Base-by-base conservation (phyloP, 2,888 invertebrate genomes). In the Rhingia rostrata region DNA sequence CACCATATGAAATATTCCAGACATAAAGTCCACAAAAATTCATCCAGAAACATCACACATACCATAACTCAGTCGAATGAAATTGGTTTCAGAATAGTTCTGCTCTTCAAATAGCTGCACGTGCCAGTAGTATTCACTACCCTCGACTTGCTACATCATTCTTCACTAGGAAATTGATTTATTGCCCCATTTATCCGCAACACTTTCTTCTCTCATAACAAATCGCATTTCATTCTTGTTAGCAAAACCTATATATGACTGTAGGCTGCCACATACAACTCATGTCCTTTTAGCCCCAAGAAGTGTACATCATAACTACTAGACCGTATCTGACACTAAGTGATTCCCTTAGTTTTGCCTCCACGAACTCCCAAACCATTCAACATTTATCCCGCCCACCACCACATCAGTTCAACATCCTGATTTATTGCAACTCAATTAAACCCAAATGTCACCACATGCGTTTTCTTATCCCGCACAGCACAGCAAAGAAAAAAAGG, bases 401-500 rank as follows among this genome's bases (percentile, higher is more conserved):
- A 32, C 22, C 22, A 22, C 2, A 22, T 22, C 22, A 22, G 30
- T 30, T 14, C 67, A 7, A 47, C 69, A 67, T 61, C 63, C 70
- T 84, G 80, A 84, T 84, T 84, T 84, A 84, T 84, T 80, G 74
- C 80, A 84, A 80, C 80, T 79, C 84, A 84, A 84, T 84, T 84
- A 75, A 80, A 83, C 73, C 61, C 56, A 32, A 83, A 79, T 84
- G 83, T 84, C 83, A 69, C 83, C 83, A 79, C 83, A 79, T 84
- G 73, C 83, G 82, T 74, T 79, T 58, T 72, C 61, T 51, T 61
- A 33, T 30, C 14, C 51, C 22, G n/a, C 22, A 22, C 22, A 22
- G 22, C 22, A 22, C 22, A 22, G 6, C 7, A 32, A 14, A 54
- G 30, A 35, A 37, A 66, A 41, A 79, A 64, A 53, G 64, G 47